Conservation (phyloP, 1,140 invertebrate species). For the Hydropsyche tenuis region DNA sequence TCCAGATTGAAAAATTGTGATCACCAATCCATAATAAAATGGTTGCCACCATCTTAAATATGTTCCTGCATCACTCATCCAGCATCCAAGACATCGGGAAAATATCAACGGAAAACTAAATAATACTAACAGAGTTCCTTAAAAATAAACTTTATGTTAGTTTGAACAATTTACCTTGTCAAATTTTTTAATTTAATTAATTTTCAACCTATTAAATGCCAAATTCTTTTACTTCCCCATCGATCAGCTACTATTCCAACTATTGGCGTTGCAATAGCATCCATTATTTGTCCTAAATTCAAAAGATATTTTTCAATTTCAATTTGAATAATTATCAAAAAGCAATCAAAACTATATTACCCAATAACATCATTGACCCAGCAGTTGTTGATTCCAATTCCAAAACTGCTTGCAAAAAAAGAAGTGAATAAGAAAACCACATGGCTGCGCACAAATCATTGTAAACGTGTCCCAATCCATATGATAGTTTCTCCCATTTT, state of each 20-base stretch:
- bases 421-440: constrained; percentile 93
- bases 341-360: constrained; percentile 55
- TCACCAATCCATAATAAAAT: constrained; percentile 77
- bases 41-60: constrained; percentile 65
- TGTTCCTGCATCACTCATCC: constrained; percentile 52
- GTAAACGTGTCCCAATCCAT: constrained; percentile 85
- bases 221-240: constrained; percentile 76
- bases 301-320: constrained; percentile 7
- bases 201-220: constrained; percentile 82
- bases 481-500: constrained; percentile 66
- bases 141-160: constrained; percentile 41
- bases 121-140: constrained; percentile 67
- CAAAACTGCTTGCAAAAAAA: constrained; percentile 84
- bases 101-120: constrained; percentile 86
- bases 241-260: constrained; percentile 84
- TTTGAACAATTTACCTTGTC: constrained; percentile 1
- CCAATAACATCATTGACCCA: constrained; percentile 79
- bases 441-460: constrained; percentile 91
- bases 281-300: constrained; percentile 79
- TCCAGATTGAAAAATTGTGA: constrained; percentile 86
- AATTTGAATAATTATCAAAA: not conserved
- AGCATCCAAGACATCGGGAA: constrained; percentile 69
- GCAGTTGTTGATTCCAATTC: constrained; percentile 74
- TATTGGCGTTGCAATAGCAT: constrained; percentile 85
- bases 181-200: not conserved